Conservation (phyloP, 2,797 vertebrate species). For the Miichthys miiuy region DNA sequence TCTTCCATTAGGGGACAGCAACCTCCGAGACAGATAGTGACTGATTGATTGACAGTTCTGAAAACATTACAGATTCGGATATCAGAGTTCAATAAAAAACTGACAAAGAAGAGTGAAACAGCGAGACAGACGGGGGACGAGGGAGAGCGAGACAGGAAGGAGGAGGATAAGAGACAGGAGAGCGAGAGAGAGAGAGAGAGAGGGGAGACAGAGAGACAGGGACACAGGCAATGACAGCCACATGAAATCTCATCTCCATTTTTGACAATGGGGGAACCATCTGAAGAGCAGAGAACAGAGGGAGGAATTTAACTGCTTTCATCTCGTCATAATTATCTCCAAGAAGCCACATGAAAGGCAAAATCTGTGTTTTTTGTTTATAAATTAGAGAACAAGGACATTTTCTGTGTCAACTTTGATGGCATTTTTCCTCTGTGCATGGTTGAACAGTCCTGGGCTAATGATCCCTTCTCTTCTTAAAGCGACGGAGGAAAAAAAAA, state of each 20-base stretch:
- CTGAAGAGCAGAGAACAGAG: conserved; percentile 86
- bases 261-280: conserved; percentile 88
- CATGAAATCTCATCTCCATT: conserved; percentile 88
- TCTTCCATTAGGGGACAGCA: conserved; percentile 78
- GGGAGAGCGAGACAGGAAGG: conserved; percentile 61
- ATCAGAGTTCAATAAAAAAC: conserved; percentile 81
- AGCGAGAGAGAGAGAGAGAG: conserved; percentile 53
- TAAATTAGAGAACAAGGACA: conserved; percentile 87
- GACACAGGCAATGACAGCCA: conserved; percentile 84
- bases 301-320: conserved; percentile 87
- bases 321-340: conserved; percentile 89
- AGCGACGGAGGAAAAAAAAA: conserved; percentile 62
- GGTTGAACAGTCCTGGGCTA: conserved; percentile 81
- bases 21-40: conserved; percentile 75
- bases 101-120: conserved; percentile 79
- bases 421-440: conserved; percentile 81
- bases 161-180: conserved; percentile 64
- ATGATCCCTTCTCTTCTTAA: conserved; percentile 81
- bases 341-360: conserved; percentile 86
- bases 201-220: conserved; percentile 66
- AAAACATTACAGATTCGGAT: conserved; percentile 73
- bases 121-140: conserved; percentile 57
- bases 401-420: conserved; percentile 86
- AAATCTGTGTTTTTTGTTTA: conserved; percentile 86
- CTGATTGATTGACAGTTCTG: conserved; percentile 80